Base-by-base conservation (phyloP, 2,888 invertebrate genomes). In the Tetanocera ferruginea region DNA sequence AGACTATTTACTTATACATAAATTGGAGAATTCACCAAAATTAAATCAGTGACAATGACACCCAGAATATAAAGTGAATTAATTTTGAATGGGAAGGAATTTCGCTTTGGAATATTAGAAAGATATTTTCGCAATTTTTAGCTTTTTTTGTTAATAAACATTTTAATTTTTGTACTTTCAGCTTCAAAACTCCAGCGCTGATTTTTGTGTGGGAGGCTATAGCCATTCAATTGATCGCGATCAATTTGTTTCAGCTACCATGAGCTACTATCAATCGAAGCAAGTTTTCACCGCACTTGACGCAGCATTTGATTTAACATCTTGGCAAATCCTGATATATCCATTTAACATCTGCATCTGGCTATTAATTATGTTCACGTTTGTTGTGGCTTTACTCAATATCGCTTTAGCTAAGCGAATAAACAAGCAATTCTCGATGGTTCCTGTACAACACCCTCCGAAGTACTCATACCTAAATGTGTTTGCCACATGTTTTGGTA, bases 151-250 rank as follows among this genome's bases (percentile, higher is more conserved):
- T n/a, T n/a, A n/a, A n/a, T n/a, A n/a, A n/a, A n/a, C n/a, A n/a
- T n/a, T n/a, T n/a, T n/a, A n/a, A n/a, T n/a, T n/a, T n/a, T n/a
- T n/a, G n/a, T n/a, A n/a, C n/a, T n/a, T 25, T n/a, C 72, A 84
- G 83, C 75, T 81, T 2, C 74, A 82, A 52, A 75, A 76, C 9
- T 77, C 52, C 23, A 69, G 76, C 2, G 84, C 83, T 5, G 84
- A 86, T 37, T 72, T 86, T 69, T 82, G 82, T 19, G 79, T 86
- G 49, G 86, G 86, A 0, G 85, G 84, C 37, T 80, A 83, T 19
- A 78, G 82, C 5, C 83, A 82, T 34, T 81, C 83, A 2, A 81
- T 81, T 5, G 66, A 73, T 25, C 78, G 81, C 0, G 64, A 77
- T 4, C 34, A 70, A 23, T 79, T 82, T 3, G 76, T 83, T 5